phyloP scores from a whole-genome alignment of 2,797 vertebrate species.

The Typhlichthys subterraneus region DNA sequence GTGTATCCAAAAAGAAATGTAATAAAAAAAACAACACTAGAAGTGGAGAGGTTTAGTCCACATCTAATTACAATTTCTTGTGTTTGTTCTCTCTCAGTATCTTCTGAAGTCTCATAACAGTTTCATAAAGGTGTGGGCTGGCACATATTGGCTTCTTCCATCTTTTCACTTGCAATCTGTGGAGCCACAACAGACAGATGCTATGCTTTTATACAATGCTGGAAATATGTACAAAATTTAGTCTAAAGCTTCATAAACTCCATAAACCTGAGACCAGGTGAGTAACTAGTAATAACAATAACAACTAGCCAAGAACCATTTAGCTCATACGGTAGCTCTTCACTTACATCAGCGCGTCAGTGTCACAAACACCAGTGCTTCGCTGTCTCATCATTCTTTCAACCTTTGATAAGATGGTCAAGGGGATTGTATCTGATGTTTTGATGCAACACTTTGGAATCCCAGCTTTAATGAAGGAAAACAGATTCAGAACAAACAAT shows the following conservation, averaged over 20 bases:
- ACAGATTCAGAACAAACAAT: constrained; percentile 4
- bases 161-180: constrained; percentile 34
- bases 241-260: too few species aligned
- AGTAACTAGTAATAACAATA: too few species aligned
- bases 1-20: background rate
- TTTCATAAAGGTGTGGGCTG: background rate
- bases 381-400: constrained; percentile 4
- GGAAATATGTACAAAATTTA: background rate
- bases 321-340: background rate
- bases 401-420: accelerated
- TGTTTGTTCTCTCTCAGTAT: accelerated
- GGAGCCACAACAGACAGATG: constrained; percentile 7
- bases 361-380: constrained; percentile 55
- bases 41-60: background rate
- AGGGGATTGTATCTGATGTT: accelerated
- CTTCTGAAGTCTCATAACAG: accelerated
- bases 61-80: too few species aligned
- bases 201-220: background rate
- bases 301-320: background rate
- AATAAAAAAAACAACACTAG: background rate
- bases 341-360: constrained; percentile 66
- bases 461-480: constrained; percentile 27
- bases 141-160: constrained; percentile 33
- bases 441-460: constrained; percentile 68
- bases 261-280: too few species aligned